Evolutionary conservation across 2,888 invertebrate genomes (phyloP), one percentile per base, ranked within the genome.

Genomic region (Epistrophe grossulariae): DNA sequence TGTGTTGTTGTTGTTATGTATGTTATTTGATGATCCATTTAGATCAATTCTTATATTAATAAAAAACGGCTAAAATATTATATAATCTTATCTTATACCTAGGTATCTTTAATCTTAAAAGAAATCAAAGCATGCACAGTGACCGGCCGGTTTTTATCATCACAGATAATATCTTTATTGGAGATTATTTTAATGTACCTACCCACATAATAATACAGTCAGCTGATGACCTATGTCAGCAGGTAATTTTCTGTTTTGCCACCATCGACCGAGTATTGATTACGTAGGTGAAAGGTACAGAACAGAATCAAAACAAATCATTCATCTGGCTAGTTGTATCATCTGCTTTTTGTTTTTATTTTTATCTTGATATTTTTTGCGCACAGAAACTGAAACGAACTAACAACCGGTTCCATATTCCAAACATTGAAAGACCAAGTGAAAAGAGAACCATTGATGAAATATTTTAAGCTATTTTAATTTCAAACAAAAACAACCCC

Each of bases 331-430:
- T n/a, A n/a, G 2, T 15, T 40, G 7, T n/a, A 31, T 48, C 66
- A 66, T 66, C 48, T 66, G 66, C 64, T 17, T 31, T 45, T 31
- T 64, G 31, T 64, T 64, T 64, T 38, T 35, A 17, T 19, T 11
- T 38, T 45, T 45, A 17, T 45, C n/a, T 45, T 6, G 4, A 13
- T 10, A 15, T 55, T 31, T 35, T 11, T 10, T 17, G 55, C 28
- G 15, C 55, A 52, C 13, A 15, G 7, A 52, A 52, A 52, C 0
- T 13, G 2, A 15, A 0, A 24, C 6, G 8, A 52, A 15, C 52
- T 31, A n/a, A 11, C 9, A 9, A 55, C 55, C 28, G 28, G 55
- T 31, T 55, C 13, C 8, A 13, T 55, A 28, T 1, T 55, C 55
- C 15, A 3, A 55, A 55, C 13, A 55, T 31, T 28, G 9, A 55